Base-by-base conservation (phyloP, 2,888 invertebrate genomes). In the Orchesella flavescens region DNA sequence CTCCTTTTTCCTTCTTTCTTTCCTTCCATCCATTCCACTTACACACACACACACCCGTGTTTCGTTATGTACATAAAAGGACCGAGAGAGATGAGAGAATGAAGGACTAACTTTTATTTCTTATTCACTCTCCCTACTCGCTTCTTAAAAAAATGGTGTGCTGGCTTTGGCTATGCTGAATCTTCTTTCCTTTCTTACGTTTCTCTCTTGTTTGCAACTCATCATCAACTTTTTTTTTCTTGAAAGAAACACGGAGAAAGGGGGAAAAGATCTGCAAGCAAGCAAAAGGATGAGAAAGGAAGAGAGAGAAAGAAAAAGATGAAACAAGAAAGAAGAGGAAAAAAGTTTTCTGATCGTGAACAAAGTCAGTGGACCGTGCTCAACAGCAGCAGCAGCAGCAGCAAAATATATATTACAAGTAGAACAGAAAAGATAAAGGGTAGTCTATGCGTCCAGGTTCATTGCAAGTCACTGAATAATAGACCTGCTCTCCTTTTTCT, bases 351-450 rank as follows among this genome's bases (percentile, higher is more conserved):
- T 72, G 79, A 79, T 79, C 71, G 72, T 72, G 72, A 79, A 79
- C 69, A 79, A 72, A 79, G 79, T 79, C 79, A 79, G 71, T 79
- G 79, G 79, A 79, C 71, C 79, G 79, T 79, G 79, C 15, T 79
- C 63, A 72, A 55, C 53, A 63, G 65, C 17, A 72, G 63, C 15
- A 53, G 24, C 21, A 63, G 55, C 17, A 15, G 59, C n/a, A 10
- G 44, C 5, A 53, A 49, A 12, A 49, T n/a, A n/a, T n/a, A n/a
- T n/a, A n/a, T 61, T 17, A 19, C 7, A 65, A 65, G 17, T 55
- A 53, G 65, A 17, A 53, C 17, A 44, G 43, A 71, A 78, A 78
- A 69, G 46, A 77, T 44, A 15, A 23, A 57, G 57, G 63, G 24
- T 59, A 24, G 12, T 61, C 13, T 53, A 19, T 7, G 23, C 43